Base-by-base conservation (phyloP, 2,113 vertebrate genomes). In the Clarias magur region DNA sequence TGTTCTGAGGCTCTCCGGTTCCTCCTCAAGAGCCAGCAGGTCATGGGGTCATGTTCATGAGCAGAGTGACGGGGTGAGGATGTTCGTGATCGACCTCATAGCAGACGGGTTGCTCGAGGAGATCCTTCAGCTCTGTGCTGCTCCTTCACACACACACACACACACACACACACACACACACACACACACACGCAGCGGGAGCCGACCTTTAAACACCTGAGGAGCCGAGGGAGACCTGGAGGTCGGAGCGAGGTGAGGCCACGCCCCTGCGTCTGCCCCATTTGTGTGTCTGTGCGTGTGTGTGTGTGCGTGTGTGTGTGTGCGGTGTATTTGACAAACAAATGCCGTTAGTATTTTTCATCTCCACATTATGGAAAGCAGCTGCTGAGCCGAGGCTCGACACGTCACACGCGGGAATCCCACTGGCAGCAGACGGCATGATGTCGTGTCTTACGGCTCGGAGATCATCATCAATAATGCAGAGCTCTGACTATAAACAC, bases 261-360 rank as follows among this genome's bases (percentile, higher is more conserved):
- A 3, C 9, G 72, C 56, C 70, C 11, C 25, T 10, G 76, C 67
- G 27, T 70, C 83, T n/a, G 27, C 19, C 60, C 82, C 57, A 85
- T 90, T 89, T 88, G 30, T 34, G 30, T 34, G 30, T 34, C 1
- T 34, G 30, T 34, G 30, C 2, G 30, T 34, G 30, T 38, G 34
- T 38, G 84, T 88, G 3, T 70, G 78, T 21, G n/a, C 38, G 81
- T 60, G 84, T 90, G 88, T 86, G 85, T 85, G 82, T 83, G 59
- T 83, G 73, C 59, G 82, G 62, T 72, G 38, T 60, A 88, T 91
- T 91, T 91, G 90, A 81, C 86, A 91, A 91, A 88, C 88, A 91
- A 92, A 92, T 91, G 53, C 54, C 75, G 63, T 70, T 87, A 81
- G 73, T 23, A 19, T 80, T 27, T 7, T 2, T 21, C 38, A 4